Percentiles rank a stretch among this genome's conserved stretches.
These are phyloP conservation scores for Ovibos moschatus DNA, from an alignment of 2,113 vertebrate genomes.

Conservation along the genomic window DNA sequence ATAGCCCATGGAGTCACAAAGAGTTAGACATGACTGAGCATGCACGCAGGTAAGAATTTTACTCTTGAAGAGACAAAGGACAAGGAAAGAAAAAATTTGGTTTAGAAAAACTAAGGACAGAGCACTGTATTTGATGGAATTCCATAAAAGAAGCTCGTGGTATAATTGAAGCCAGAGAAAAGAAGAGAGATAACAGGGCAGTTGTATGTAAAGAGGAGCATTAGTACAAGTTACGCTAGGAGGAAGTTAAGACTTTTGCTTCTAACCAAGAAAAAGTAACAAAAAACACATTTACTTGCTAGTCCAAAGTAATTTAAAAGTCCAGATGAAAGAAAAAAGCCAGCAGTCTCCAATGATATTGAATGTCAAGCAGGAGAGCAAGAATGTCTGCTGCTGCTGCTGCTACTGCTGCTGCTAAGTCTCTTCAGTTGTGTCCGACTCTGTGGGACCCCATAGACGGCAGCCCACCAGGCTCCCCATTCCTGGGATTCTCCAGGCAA, in stretches of 20 bases:
- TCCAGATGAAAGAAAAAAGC: not conserved
- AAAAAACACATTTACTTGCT: not conserved
- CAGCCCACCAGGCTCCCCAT: too few species aligned
- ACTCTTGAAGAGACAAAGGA: not conserved
- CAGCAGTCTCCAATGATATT: not conserved
- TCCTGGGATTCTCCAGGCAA: too few species aligned
- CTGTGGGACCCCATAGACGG: fast-evolving
- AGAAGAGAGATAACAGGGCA: not conserved
- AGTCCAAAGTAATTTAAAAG: not conserved
- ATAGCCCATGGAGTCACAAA: not conserved
- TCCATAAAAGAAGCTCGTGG: not conserved
- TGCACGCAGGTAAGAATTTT: not conserved
- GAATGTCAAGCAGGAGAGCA: not conserved
- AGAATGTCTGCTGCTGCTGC: too few species aligned
- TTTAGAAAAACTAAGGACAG: not conserved
- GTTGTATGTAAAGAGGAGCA: not conserved
- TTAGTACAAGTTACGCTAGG: not conserved
- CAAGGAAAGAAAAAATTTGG: not conserved
- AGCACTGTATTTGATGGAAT: not conserved
- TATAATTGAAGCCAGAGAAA: not conserved
- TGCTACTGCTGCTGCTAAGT: too few species aligned
- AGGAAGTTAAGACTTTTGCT: not conserved
- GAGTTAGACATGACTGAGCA: not conserved
- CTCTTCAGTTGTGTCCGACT: fast-evolving
- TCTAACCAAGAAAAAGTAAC: not conserved